Evolutionary conservation across 2,888 invertebrate species (phyloP), one percentile per base, ranked within the genome.

Genomic region (Zhuqinia jingwanae): DNA sequence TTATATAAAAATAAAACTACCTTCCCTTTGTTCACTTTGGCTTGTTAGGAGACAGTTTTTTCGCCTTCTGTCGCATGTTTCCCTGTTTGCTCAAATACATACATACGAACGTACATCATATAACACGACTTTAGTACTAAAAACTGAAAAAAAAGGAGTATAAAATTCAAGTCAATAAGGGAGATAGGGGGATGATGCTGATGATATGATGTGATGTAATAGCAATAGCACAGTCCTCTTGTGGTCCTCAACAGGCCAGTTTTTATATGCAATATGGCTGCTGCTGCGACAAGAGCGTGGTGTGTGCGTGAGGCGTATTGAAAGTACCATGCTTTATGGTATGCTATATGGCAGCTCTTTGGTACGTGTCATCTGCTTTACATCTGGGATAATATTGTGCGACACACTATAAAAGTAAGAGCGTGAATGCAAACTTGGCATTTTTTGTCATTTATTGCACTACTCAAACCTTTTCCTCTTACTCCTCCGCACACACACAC

Each of bases 331-430:
- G 56, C n/a, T 36, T 27, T 56, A 56, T 30, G 36, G 53, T 53
- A 56, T 60, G 42, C 77, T 60, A 53, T 27, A 50, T 20, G 50
- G 53, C 42, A 70, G n/a, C n/a, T 77, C 45, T 77, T 50, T 78
- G 36, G 85, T 75, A 85, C 85, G 85, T 85, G 85, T 85, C 79
- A 85, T 85, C 85, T 85, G 85, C 85, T 79, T 73, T 85, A 60
- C 85, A 85, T 85, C 85, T 85, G 85, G 85, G 85, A 85, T 85
- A 79, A 85, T 85, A 79, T 76, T 86, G 80, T 53, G 42, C 80
- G 76, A 75, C 76, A 65, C 75, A 75, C 80, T 80, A 76, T 80
- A 76, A 84, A 84, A 84, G 68, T 68, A 75, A 60, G 77, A 60
- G 77, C 77, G 75, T 79, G 78, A 85, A 78, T 77, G 83, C 83